phyloP scores from a whole-genome alignment of 23 tunicate species.

The Clavelina lepadiformis region DNA sequence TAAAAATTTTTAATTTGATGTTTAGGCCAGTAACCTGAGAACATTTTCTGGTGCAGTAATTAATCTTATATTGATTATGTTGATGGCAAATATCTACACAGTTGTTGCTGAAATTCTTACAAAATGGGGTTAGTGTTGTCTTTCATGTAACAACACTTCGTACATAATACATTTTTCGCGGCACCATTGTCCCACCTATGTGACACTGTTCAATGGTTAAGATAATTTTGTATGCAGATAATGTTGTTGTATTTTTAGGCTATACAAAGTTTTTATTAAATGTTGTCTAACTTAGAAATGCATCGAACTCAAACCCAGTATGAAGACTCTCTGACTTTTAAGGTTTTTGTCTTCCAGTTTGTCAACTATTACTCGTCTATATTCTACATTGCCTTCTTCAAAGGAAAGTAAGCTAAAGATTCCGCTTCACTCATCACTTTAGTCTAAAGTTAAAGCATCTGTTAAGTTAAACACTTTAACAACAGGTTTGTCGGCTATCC shows the following conservation, averaged over 20 bases:
- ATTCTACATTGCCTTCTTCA: constrained; percentile 95
- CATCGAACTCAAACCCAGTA: constrained; percentile 93
- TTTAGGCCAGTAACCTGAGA: constrained; percentile 49
- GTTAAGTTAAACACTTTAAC: background rate
- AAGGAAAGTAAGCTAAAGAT: constrained; percentile 94
- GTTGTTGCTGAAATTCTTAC: constrained; percentile 78
- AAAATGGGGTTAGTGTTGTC: constrained; percentile 89
- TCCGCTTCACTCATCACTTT: too few species aligned
- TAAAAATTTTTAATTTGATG: background rate
- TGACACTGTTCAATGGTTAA: too few species aligned
- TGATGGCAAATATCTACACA: constrained; percentile 90
- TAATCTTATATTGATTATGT: constrained; percentile 74
- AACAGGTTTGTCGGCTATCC: constrained; percentile 70
- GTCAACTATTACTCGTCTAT: constrained; percentile 97
- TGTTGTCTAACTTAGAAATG: too few species aligned
- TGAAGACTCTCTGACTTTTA: constrained; percentile 86
- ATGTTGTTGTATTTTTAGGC: too few species aligned
- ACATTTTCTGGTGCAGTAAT: constrained; percentile 70
- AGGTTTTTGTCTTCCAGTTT: constrained; percentile 93
- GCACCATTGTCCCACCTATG: too few species aligned
- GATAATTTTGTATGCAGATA: too few species aligned
- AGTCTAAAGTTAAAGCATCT: too few species aligned
- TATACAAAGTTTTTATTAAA: too few species aligned
- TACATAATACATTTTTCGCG: too few species aligned
- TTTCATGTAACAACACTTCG: too few species aligned